Evolutionary conservation across 2,888 invertebrate genomes (phyloP), one percentile per base, ranked within the genome.

Genomic region (Mylabris sibirica): DNA sequence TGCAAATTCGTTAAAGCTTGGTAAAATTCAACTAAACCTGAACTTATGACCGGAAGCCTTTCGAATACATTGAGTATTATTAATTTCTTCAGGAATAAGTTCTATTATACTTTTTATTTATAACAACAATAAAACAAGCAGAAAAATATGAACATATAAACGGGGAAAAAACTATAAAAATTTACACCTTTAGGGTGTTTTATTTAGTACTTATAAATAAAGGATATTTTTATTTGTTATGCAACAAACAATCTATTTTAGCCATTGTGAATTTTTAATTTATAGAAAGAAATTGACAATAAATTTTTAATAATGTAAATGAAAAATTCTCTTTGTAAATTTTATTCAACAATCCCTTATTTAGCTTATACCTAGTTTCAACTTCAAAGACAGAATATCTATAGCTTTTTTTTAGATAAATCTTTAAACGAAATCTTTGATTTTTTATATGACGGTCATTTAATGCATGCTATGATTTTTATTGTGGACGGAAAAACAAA

Each of bases 1-100:
- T 69, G 69, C 66, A 69, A 69, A 69, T 69, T 69, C 64, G 64
- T 64, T 66, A 63, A 66, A 66, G 69, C 69, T 64, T 26, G 64
- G 61, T 66, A 69, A n/a, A 69, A 64, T 69, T 64, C 69, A 53
- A 66, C 57, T 64, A 69, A 69, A 69, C 60, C 66, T 63, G 64
- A 64, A 69, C 63, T 69, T 69, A 69, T 69, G 69, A 66, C 69
- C 66, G 60, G 66, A 60, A 66, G 69, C 60, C 66, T 66, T 62
- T 64, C 64, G 61, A 66, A 66, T 69, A 69, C 63, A 64, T 66
- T 64, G 63, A 69, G 64, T 41, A 22, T 64, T 41, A 66, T 66
- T 66, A 66, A 66, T 66, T 66, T 63, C 66, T 67, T 67, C 61
- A 44, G 22, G 38, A 44, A 66, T 49, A 67, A 60, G 30, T 63